These are phyloP conservation scores for Oryzias celebensis DNA, from an alignment of 2,113 vertebrate genomes.

Conservation along the genomic window DNA sequence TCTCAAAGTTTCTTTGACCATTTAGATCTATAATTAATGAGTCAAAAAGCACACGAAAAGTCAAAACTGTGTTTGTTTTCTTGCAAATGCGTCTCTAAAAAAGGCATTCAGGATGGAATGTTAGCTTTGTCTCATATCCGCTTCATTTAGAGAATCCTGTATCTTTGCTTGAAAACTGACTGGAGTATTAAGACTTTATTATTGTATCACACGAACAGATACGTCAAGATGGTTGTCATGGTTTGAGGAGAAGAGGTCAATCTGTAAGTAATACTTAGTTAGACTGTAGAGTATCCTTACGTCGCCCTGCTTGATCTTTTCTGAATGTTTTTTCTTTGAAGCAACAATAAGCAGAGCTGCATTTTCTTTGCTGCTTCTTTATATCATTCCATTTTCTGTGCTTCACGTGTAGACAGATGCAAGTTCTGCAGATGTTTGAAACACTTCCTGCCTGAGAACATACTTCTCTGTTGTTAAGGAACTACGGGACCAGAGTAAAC, in stretches of 20 bases:
- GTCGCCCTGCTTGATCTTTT: slow-evolving; percentile 12
- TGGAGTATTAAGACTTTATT: slow-evolving; percentile 41
- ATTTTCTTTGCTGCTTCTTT: background rate
- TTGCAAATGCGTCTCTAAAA: too few species aligned
- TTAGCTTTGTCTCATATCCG: too few species aligned
- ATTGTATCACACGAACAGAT: slow-evolving; percentile 73
- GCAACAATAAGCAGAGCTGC: too few species aligned
- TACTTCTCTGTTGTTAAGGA: too few species aligned
- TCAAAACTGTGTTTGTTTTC: too few species aligned
- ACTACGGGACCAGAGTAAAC: too few species aligned
- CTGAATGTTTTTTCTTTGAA: too few species aligned
- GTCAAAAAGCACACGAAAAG: too few species aligned
- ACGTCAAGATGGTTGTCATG: slow-evolving; percentile 67
- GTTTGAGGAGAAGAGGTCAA: slow-evolving; percentile 68
- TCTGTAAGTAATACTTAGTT: slow-evolving; percentile 62
- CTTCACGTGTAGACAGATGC: background rate
- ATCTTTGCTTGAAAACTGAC: background rate
- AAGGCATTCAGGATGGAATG: too few species aligned
- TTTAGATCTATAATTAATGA: too few species aligned
- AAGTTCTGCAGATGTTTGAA: background rate
- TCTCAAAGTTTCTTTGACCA: too few species aligned
- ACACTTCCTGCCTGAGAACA: too few species aligned
- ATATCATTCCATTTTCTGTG: background rate
- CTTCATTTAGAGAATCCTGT: background rate
- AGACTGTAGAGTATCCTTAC: slow-evolving; percentile 30